Evolutionary conservation across 1,140 invertebrate genomes (phyloP).

Genomic region (Aplysia californica): DNA sequence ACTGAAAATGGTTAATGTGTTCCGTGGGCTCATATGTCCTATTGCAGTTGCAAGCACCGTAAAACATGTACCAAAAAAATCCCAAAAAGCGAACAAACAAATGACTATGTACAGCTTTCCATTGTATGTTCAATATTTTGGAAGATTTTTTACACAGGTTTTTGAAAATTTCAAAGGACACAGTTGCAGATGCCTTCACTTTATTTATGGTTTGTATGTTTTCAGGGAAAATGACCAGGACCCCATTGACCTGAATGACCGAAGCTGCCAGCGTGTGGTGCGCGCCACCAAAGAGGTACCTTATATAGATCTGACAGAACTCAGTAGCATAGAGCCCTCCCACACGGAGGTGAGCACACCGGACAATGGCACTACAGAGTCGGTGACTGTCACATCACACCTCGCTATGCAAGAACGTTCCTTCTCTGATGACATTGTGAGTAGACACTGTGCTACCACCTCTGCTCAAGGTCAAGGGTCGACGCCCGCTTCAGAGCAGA

Average conservation of each 20-base stretch:
- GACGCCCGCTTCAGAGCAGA: conserved; percentile 23
- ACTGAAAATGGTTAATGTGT: too few species aligned
- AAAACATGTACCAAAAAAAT: too few species aligned
- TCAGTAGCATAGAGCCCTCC: conserved; percentile 37
- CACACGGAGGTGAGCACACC: conserved; percentile 48
- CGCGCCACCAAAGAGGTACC: conserved; percentile 50
- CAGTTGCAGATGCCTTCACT: too few species aligned
- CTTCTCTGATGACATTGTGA: conserved; percentile 46
- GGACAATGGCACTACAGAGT: conserved; percentile 42
- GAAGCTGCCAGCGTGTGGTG: conserved; percentile 45
- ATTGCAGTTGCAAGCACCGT: too few species aligned
- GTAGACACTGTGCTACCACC: background rate
- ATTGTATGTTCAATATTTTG: background rate
- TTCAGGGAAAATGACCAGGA: conserved; percentile 53
- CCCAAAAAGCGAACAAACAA: too few species aligned
- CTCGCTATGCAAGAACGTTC: conserved; percentile 51
- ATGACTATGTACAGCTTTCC: background rate
- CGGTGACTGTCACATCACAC: conserved; percentile 39
- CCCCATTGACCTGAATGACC: conserved; percentile 46
- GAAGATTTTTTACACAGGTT: background rate
- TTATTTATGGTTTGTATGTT: conserved; percentile 6
- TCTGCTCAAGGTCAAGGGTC: background rate
- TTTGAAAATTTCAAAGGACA: too few species aligned
- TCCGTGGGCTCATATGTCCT: too few species aligned
- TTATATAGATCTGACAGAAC: conserved; percentile 43